A percentile compares a stretch with the other conserved stretches of the same genome.
phyloP scores from a whole-genome alignment of 2,797 vertebrate species.

The Spheniscus humboldti region DNA sequence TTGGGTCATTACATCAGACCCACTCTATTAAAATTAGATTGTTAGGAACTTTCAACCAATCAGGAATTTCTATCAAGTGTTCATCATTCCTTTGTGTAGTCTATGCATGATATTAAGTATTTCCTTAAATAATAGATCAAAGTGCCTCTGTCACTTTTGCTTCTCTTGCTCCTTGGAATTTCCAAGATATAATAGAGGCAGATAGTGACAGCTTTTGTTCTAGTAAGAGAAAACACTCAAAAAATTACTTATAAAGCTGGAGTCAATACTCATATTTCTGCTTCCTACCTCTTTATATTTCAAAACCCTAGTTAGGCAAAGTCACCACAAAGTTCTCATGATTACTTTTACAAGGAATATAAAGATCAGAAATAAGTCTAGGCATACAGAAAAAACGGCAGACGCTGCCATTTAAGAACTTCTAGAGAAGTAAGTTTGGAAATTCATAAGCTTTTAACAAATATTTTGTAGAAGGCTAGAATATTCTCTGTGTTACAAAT shows the following conservation, averaged over 20 bases:
- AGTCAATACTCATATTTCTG: neutral
- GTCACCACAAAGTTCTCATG: neutral
- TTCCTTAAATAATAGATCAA: conserved; percentile 50
- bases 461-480: neutral
- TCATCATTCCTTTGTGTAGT: neutral
- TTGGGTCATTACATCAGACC: neutral
- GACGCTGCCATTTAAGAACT: neutral
- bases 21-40: neutral
- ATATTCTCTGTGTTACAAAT: neutral
- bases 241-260: neutral
- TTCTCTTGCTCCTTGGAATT: conserved; percentile 1
- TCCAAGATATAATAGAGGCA: conserved; percentile 2
- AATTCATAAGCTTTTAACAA: neutral
- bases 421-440: neutral
- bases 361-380: neutral
- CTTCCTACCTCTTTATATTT: neutral
- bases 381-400: neutral
- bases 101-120: neutral
- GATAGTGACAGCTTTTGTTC: conserved; percentile 18
- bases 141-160: neutral
- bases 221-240: neutral
- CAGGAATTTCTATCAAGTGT: neutral
- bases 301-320: neutral
- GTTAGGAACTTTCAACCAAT: neutral
- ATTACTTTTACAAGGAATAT: neutral